Evolutionary conservation across 2,113 vertebrate species (phyloP).

Genomic region (Zosterops japonicus): DNA sequence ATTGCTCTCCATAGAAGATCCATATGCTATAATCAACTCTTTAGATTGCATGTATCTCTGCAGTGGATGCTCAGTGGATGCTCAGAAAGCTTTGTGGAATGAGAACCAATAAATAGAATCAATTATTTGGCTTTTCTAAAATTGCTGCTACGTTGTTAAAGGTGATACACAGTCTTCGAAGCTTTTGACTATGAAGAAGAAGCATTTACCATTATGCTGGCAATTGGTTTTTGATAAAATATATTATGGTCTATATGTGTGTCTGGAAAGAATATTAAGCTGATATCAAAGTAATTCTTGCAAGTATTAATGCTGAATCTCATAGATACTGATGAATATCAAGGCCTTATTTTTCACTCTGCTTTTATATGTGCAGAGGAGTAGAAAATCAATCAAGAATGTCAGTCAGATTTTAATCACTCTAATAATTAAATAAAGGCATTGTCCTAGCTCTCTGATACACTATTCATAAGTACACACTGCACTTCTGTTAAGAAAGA

Average conservation of each 20-base stretch:
- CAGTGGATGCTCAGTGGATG: background rate
- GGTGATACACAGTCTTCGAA: background rate
- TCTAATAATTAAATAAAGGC: background rate
- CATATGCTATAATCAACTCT: background rate
- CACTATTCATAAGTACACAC: background rate
- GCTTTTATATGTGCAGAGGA: background rate
- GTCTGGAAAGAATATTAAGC: background rate
- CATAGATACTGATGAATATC: background rate
- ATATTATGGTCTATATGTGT: background rate
- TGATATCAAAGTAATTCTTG: background rate
- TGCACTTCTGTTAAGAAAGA: background rate
- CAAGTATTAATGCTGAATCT: background rate
- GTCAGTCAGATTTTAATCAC: background rate
- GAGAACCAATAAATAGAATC: background rate
- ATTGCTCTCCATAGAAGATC: background rate
- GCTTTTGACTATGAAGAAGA: background rate
- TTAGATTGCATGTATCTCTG: background rate
- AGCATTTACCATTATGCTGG: background rate
- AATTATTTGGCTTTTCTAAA: background rate
- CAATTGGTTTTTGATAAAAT: background rate
- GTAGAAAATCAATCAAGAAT: slow-evolving; percentile 1
- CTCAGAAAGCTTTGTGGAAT: background rate
- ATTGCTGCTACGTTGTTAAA: background rate
- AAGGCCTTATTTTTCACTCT: background rate
- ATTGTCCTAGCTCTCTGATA: background rate